Evolutionary conservation across 2,113 vertebrate genomes (phyloP).

Genomic region (Python bivittatus): DNA sequence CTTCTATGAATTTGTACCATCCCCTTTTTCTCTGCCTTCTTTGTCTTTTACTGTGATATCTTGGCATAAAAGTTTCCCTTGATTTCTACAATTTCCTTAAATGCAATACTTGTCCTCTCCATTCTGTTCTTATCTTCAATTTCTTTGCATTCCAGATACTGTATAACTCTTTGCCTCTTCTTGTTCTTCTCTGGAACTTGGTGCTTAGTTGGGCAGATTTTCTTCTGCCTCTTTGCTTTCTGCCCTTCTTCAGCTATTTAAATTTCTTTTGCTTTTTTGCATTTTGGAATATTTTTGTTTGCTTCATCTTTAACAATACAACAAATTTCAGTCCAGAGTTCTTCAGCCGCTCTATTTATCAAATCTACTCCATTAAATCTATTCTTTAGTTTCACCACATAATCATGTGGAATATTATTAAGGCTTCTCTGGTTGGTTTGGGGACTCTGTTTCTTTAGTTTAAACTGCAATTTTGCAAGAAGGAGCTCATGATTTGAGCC

Average conservation of each 20-base stretch:
- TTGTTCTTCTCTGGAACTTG: neutral
- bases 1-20: neutral
- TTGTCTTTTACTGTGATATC: neutral
- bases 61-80: neutral
- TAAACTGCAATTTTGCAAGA: neutral
- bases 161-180: neutral
- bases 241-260: neutral
- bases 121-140: neutral
- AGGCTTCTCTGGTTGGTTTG: neutral
- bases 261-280: neutral
- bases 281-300: neutral
- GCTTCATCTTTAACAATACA: neutral
- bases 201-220: neutral
- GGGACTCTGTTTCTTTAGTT: neutral
- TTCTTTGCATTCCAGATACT: neutral
- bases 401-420: neutral
- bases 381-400: neutral
- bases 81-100: neutral
- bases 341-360: neutral
- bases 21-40: neutral
- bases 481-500: neutral
- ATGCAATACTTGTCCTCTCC: neutral
- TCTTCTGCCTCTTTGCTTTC: neutral
- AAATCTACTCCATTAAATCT: neutral
- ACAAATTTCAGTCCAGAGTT: neutral